Evolutionary conservation across 1,140 invertebrate genomes (phyloP).

Genomic region (Drosophila tropicalis): DNA sequence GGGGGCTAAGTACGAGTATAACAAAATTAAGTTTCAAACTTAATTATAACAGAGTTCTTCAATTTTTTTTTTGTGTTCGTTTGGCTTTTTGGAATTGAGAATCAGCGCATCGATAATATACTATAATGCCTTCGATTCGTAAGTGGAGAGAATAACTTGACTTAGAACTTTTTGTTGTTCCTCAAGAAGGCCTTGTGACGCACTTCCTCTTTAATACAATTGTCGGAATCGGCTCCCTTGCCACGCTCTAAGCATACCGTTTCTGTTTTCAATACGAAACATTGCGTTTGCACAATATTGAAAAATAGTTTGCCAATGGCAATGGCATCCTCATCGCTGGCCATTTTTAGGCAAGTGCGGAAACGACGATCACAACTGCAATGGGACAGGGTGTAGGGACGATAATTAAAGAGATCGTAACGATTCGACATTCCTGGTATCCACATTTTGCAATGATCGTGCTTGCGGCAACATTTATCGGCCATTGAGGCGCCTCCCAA

Average conservation of each 20-base stretch:
- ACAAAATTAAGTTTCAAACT: constrained; percentile 54
- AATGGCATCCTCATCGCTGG: constrained; percentile 92
- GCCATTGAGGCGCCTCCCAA: constrained; percentile 88
- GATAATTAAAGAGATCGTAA: constrained; percentile 91
- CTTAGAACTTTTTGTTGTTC: constrained; percentile 88
- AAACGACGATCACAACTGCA: constrained; percentile 95
- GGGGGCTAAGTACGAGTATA: constrained; percentile 11
- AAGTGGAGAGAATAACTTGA: background rate
- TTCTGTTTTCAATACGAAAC: constrained; percentile 92
- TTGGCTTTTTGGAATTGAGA: constrained; percentile 37
- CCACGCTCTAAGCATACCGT: constrained; percentile 89
- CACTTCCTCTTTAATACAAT: constrained; percentile 87
- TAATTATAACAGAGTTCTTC: constrained; percentile 26
- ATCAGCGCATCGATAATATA: background rate
- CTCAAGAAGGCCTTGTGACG: constrained; percentile 90
- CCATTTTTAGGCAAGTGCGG: constrained; percentile 94
- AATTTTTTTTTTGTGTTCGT: background rate
- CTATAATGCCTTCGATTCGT: background rate
- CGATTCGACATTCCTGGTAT: constrained; percentile 88
- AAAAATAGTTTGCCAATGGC: constrained; percentile 97
- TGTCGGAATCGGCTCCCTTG: constrained; percentile 90
- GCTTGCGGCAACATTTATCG: constrained; percentile 92
- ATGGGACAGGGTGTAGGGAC: constrained; percentile 93
- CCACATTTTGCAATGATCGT: constrained; percentile 89
- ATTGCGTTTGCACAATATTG: constrained; percentile 95